These are phyloP conservation scores for Anas platyrhynchos DNA, from an alignment of 2,113 vertebrate genomes.

Conservation along the genomic window DNA sequence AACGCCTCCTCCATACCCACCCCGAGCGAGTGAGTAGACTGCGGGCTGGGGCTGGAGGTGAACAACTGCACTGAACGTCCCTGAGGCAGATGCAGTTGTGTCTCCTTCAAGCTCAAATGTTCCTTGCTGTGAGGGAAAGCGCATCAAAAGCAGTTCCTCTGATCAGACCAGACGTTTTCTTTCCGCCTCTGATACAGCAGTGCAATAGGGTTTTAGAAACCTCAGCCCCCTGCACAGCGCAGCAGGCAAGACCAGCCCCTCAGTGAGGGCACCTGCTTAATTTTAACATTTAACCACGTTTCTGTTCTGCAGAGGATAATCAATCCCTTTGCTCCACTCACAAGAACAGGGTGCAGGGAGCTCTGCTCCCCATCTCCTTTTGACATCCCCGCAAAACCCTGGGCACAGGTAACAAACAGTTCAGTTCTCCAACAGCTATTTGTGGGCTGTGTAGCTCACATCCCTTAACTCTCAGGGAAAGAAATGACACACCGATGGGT, in stretches of 20 bases:
- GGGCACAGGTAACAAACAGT: neutral
- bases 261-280: neutral
- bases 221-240: neutral
- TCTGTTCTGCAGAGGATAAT: neutral
- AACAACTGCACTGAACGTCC: fast-evolving
- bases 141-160: neutral
- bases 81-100: fast-evolving
- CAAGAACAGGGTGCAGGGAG: neutral
- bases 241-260: neutral
- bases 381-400: neutral
- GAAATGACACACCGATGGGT: neutral
- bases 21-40: neutral
- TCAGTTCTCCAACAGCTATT: neutral
- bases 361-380: neutral
- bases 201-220: neutral
- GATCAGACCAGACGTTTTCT: fast-evolving
- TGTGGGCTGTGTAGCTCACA: fast-evolving
- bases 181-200: neutral
- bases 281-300: neutral
- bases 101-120: neutral
- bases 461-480: neutral
- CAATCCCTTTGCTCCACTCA: neutral
- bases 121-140: neutral
- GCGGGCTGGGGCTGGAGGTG: neutral
- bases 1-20: neutral